Base-by-base conservation (phyloP, 2,888 invertebrate species). In the Abscondita cerata region DNA sequence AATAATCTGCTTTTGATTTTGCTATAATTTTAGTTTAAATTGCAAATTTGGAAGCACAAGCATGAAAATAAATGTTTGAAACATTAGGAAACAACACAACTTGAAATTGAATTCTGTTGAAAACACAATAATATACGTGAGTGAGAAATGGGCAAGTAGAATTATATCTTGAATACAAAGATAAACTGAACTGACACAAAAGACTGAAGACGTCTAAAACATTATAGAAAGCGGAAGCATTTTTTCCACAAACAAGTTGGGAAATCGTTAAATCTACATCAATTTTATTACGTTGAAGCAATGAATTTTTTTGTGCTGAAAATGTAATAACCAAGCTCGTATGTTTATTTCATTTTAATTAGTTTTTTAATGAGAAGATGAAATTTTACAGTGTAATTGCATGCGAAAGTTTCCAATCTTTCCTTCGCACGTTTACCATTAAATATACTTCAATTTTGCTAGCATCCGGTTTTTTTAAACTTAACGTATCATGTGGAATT, bases 121-220 rank as follows among this genome's bases (percentile, higher is more conserved):
- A 44, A 44, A 44, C 18, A 44, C 44, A 44, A 44, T 44, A 44
- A 44, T 44, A 18, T 44, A 44, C 44, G 44, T 44, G 44, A 44
- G 44, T 44, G 44, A 44, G 44, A 44, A 44, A 44, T 44, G 44
- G 44, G 44, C 44, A 44, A 44, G 44, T 44, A 44, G 44, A 44
- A 44, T 44, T 44, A 44, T 44, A 44, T 44, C 44, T 44, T 44
- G 44, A 44, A 44, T 44, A 44, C 44, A 44, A 44, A 44, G 44
- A 44, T 44, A 44, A 44, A 44, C 44, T 44, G 44, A 44, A 18
- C 44, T 44, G 44, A 44, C 44, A 44, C 44, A 44, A 44, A 44
- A 44, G 44, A 44, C 44, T 16, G 44, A 18, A 44, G 19, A 44
- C 18, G 44, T 44, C 44, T 44, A 44, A 44, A 44, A 44, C 44